Conservation (phyloP, 2,797 vertebrate genomes). For the Dryobates pubescens region DNA sequence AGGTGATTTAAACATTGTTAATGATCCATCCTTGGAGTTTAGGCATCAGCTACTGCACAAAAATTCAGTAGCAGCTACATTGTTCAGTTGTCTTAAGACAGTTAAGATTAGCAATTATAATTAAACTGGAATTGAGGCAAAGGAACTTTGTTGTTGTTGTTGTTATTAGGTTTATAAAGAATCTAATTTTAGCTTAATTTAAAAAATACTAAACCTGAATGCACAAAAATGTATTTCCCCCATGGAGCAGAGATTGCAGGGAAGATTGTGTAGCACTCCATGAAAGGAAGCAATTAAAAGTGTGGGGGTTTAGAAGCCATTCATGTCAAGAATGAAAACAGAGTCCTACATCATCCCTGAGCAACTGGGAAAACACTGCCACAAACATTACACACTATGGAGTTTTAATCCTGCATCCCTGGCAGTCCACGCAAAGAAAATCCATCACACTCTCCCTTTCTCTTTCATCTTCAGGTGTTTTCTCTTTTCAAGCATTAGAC, state of each 20-base stretch:
- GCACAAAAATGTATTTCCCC: background rate
- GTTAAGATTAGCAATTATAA: background rate
- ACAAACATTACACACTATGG: background rate
- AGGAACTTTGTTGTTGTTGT: background rate
- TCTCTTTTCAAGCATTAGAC: background rate
- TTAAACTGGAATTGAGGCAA: background rate
- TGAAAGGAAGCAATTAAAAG: background rate
- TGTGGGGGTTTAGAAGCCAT: background rate
- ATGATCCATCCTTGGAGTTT: background rate
- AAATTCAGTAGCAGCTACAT: background rate
- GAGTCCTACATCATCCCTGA: background rate
- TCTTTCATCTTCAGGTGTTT: background rate
- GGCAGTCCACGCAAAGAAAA: background rate
- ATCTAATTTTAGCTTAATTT: background rate
- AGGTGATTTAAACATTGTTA: background rate
- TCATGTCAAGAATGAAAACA: background rate
- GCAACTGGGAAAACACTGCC: background rate
- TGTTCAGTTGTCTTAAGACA: background rate
- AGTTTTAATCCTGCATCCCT: background rate
- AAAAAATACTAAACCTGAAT: background rate
- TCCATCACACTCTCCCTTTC: background rate
- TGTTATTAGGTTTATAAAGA: background rate
- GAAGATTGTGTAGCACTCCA: background rate
- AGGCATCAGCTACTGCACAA: background rate
- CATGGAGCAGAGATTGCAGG: background rate